Evolutionary conservation across 2,888 invertebrate genomes (phyloP).

Genomic region (Glyphotaelius pellucidus): DNA sequence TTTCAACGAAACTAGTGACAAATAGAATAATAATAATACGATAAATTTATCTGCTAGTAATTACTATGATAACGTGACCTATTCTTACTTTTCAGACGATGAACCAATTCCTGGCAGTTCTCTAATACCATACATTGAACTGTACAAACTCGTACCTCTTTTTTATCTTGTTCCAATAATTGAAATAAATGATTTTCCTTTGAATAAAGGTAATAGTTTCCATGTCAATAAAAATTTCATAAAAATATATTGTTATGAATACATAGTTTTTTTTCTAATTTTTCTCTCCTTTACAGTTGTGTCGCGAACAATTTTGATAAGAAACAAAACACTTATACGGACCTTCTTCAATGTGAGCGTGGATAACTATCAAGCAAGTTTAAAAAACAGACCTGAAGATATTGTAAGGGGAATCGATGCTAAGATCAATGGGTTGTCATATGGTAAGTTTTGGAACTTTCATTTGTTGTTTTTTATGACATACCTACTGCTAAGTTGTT

Average conservation of each 20-base stretch:
- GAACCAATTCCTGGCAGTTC: not conserved
- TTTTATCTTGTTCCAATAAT: constrained; percentile 8
- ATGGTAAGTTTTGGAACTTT: not conserved
- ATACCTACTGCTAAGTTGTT: not conserved
- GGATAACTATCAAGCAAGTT: not conserved
- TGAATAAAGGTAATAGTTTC: not conserved
- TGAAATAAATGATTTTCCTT: not conserved
- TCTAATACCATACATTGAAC: not conserved
- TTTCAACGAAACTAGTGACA: not conserved
- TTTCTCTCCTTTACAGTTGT: not conserved
- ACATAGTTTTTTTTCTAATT: not conserved
- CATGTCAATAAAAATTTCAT: not conserved
- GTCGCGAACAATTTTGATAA: not conserved
- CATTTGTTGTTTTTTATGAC: not conserved
- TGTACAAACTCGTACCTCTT: not conserved
- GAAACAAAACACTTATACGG: constrained; percentile 3
- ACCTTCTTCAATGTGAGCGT: constrained; percentile 17
- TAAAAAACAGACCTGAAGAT: constrained; percentile 14
- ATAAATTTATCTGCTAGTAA: too few relatives aligned
- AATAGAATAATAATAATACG: not conserved
- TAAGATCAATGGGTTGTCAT: not conserved
- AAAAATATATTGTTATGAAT: not conserved
- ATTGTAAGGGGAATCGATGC: constrained; percentile 9
- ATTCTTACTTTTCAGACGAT: not conserved
- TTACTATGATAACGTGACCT: not conserved